Base-by-base conservation (phyloP, 2,888 invertebrate genomes). In the Morpho achilles region DNA sequence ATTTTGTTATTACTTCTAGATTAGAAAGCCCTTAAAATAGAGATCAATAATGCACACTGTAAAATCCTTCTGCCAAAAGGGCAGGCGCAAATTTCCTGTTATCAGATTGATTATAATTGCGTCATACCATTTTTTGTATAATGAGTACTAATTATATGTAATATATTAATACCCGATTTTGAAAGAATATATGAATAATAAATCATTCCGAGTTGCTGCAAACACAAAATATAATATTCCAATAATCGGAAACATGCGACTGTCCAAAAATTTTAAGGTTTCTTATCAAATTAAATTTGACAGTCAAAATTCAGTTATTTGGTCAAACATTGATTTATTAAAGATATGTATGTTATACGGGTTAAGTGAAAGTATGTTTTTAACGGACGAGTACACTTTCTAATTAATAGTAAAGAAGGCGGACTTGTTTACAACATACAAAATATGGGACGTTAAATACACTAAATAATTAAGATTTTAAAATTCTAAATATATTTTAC, bases 301-400 rank as follows among this genome's bases (percentile, higher is more conserved):
- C 23, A 56, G 53, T 56, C 56, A 56, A 63, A 53, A 59, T 54
- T 61, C 53, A 56, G 49, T 48, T 53, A 47, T 50, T 61, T 58
- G 56, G 56, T 61, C 63, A 53, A 63, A 63, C 48, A 65, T 60
- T 52, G 58, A 56, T 64, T 62, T 60, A 56, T 56, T 62, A 39
- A 56, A 61, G 65, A 65, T 65, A 65, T 65, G 65, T 65, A 58
- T 62, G 53, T 61, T 53, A 55, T 58, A 55, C 49, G 52, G 50
- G 39, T 16, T 59, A 53, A 56, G 58, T 56, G 51, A 43, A 58
- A 47, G 45, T 45, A 43, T 56, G 50, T 52, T 50, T 61, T 51
- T 50, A 53, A 56, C 63, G 63, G 63, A 63, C 63, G 61, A 63
- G 58, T 63, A 63, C 63, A 61, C 53, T 59, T 56, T 56, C 54